Conservation (phyloP, 2,888 invertebrate genomes). For the Microdon myrmicae region DNA sequence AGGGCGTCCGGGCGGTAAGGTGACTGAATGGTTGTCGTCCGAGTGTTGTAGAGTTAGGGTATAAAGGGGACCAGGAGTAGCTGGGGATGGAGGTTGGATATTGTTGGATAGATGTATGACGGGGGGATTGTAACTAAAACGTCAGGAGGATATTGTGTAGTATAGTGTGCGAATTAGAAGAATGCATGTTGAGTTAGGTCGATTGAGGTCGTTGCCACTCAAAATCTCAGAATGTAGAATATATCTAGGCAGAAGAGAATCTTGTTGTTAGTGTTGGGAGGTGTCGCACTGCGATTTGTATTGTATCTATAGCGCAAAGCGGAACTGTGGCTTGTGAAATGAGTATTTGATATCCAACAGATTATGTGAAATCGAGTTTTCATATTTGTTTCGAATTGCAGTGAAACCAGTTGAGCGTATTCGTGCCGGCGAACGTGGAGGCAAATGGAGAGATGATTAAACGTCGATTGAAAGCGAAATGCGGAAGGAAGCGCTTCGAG, state of each 20-base stretch:
- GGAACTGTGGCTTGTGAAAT: conserved; percentile 4
- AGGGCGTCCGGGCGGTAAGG: conserved; percentile 3
- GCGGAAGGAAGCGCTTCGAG: conserved; percentile 49
- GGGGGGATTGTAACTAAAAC: too few species aligned
- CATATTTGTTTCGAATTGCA: neutral
- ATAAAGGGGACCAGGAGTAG: too few species aligned
- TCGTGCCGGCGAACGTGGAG: neutral
- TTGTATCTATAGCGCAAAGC: neutral
- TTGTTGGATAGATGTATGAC: too few species aligned
- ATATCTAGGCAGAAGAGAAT: conserved; percentile 35
- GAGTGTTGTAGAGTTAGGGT: neutral
- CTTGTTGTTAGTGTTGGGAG: conserved; percentile 29
- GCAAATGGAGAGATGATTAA: conserved; percentile 38
- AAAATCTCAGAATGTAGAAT: conserved; percentile 51
- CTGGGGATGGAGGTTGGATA: too few species aligned
- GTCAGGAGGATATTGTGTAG: too few species aligned
- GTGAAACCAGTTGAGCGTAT: conserved; percentile 1
- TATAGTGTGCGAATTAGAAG: conserved; percentile 48
- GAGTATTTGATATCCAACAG: neutral
- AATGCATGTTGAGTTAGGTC: conserved; percentile 53
- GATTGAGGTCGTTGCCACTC: conserved; percentile 52
- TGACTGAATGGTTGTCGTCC: conserved; percentile 5
- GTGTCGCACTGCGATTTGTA: conserved; percentile 1
- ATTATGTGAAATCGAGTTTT: conserved; percentile 24
- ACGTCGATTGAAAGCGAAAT: conserved; percentile 52